Evolutionary conservation across 2,888 invertebrate species (phyloP), one percentile per base, ranked within the genome.

Genomic region (Lampropteryx suffumata): DNA sequence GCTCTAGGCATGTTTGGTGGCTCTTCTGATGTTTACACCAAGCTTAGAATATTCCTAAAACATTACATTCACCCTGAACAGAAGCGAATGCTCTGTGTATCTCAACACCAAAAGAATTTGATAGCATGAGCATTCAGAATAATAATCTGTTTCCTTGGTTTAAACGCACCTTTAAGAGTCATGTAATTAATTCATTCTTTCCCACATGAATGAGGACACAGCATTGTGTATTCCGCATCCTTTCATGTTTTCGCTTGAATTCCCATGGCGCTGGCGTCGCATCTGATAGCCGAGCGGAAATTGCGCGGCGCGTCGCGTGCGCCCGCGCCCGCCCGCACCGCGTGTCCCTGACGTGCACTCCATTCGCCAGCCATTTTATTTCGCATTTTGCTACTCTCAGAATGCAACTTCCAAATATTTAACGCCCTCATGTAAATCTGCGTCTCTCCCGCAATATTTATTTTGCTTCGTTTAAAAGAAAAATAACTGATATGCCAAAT

Each of bases 221-320:
- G 30, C 30, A 29, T 42, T 41, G 51, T 47, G 39, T 47, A 67
- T 71, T 66, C 60, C 32, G 47, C 43, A 66, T 52, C 53, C 47
- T 65, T 66, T 67, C 63, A 64, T 59, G 67, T 71, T 72, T 65
- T 72, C 75, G 69, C 71, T 73, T 72, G 76, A 74, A 73, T 76
- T 70, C 69, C 71, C 72, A 65, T 61, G 65, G 77, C 77, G 75
- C 79, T 71, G 62, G 73, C 78, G 76, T 77, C 79, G 79, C 79
- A 79, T 84, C 82, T 80, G 86, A 84, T 81, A 76, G 78, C 73
- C 69, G 71, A 70, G 79, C 89, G 89, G 89, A 90, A 89, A 90
- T 88, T 89, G 83, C 78, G 77, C 76, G 74, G 73, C 73, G 71
- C 74, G 83, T 82, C 84, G 83, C 81, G 82, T 85, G 85, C 84